Base-by-base conservation (phyloP, 2,797 vertebrate genomes). In the Tangara arthus region DNA sequence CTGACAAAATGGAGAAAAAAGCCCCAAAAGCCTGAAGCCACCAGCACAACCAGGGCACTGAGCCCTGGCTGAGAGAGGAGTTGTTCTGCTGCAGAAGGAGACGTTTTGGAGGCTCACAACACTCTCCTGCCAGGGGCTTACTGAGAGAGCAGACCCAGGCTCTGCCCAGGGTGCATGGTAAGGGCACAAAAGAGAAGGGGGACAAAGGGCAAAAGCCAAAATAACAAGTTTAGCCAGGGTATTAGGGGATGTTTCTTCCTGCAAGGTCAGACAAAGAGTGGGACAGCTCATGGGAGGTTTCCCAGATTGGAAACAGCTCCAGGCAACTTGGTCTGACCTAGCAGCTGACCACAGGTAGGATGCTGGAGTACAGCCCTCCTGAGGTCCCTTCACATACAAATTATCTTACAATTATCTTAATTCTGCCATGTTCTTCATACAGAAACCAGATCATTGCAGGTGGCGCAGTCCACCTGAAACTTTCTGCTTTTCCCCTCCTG, bases 301-400 rank as follows among this genome's bases (percentile, higher is more conserved):
- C 59, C 53, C 37, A 39, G 34, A 39, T 2, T 73, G 52, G 32
- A 61, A 82, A 61, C 11, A 73, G 24, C 56, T 52, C 57, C n/a
- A 28, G 22, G 15, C 19, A 66, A 37, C 46, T 46, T 12, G 8
- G 26, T 53, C 28, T 61, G 63, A 88, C 41, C 9, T 24, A 7
- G 35, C 2, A 19, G 42, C 57, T 46, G 27, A 8, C 12, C 32
- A 19, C 19, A 11, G 49, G 41, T 9, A 55, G 22, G 37, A 73
- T 56, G 39, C 39, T 61, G 35, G 49, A 41, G 15, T 6, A 4
- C 18, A 76, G 21, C 6, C 56, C 21, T 80, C 64, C 56, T 0
- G 0, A 73, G 35, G 44, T 15, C 28, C 27, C 24, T 69, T 34
- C 56, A 12, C 28, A 20, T 0, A 1, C 4, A 32, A 73, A 37